Base-by-base conservation (phyloP, 2,113 vertebrate species). In the Formicarius rufipectus region DNA sequence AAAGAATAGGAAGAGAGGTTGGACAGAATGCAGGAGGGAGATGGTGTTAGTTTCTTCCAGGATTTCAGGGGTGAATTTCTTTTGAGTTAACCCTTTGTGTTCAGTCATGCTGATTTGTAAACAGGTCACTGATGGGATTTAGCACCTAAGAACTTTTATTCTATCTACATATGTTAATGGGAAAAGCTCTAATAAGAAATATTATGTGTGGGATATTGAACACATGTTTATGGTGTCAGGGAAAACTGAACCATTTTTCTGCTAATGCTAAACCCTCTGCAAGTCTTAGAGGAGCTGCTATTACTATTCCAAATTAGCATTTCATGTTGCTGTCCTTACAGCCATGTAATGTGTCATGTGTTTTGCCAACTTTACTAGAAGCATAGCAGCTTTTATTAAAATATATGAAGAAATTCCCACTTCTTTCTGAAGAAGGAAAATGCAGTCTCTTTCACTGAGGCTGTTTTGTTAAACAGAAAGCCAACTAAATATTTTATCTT, bases 1-100 rank as follows among this genome's bases (percentile, higher is more conserved):
- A 66, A 52, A 45, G 55, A 73, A 6, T 9, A 49, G 53, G 12
- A 45, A 63, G 0, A 0, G 3, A 17, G 5, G 18, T 3, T 87
- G 24, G 39, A 62, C 30, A 64, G 0, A 30, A 40, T 10, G 11
- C 4, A 58, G 53, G 22, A 58, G 15, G 69, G 30, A 60, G 78
- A 11, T 25, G 31, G 17, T 21, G 1, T 35, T 2, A 0, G 24
- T 64, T 85, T 31, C 42, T 69, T 30, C 42, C 21, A 25, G 39
- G 23, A 53, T 49, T 88, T 44, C 56, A 82, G 52, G 59, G 31
- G 8, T 28, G 68, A 49, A 10, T 15, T 77, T 60, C 52, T 71
- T 71, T 33, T 16, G 10, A 60, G 28, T 44, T 81, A 78, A 33
- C 17, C 7, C 3, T 69, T 55, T 81, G 17, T 64, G 25, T 24